Evolutionary conservation across 2,888 invertebrate species (phyloP).

Genomic region (Isoperla grammatica): DNA sequence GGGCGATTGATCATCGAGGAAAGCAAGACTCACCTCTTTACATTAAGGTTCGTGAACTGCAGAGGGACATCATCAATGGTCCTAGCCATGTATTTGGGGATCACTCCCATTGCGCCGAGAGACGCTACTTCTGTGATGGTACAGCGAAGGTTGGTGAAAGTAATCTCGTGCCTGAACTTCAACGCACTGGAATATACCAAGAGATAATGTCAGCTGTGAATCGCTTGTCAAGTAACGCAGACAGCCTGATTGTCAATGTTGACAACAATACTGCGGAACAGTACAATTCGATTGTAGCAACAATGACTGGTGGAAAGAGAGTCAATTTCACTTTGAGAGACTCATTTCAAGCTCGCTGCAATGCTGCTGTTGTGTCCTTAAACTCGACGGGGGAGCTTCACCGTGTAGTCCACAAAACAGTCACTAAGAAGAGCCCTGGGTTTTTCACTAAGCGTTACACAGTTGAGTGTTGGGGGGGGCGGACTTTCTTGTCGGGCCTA

Average conservation of each 20-base stretch:
- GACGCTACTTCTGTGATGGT: slow-evolving; percentile 1
- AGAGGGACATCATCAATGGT: slow-evolving; percentile 16
- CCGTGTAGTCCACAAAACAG: neutral
- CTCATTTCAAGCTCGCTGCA: too few species aligned
- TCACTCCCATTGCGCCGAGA: slow-evolving; percentile 13
- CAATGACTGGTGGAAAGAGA: too few species aligned
- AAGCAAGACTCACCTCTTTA: neutral
- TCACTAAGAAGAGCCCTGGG: neutral
- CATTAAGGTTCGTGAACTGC: neutral
- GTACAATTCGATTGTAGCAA: too few species aligned
- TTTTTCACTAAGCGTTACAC: neutral
- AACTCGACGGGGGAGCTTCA: neutral
- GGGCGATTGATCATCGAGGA: slow-evolving; percentile 13
- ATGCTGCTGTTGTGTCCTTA: too few species aligned
- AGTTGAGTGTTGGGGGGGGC: too few species aligned
- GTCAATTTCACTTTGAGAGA: too few species aligned
- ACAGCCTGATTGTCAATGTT: slow-evolving; percentile 13
- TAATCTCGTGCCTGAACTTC: slow-evolving; percentile 8
- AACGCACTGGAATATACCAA: slow-evolving; percentile 16
- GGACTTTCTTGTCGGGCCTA: too few species aligned
- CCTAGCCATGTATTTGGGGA: slow-evolving; percentile 25
- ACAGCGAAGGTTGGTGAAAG: slow-evolving; percentile 10
- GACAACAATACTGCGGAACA: too few species aligned
- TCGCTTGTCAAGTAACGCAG: slow-evolving; percentile 11
- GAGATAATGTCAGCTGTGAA: slow-evolving; percentile 20